Evolutionary conservation across 2,113 vertebrate species (phyloP).

Genomic region (Drymodes brunneopygia): DNA sequence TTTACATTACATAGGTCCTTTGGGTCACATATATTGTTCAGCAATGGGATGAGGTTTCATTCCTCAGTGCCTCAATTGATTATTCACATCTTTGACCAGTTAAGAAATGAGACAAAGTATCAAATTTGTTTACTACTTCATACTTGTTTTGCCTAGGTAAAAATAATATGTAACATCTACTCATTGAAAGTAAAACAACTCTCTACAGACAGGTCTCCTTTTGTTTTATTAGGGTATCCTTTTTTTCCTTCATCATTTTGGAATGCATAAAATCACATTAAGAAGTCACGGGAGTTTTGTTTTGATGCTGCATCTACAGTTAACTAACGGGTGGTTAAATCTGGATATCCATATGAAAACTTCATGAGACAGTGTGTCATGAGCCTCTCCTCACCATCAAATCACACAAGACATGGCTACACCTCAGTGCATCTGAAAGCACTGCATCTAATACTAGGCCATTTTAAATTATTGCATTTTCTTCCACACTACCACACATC

Average conservation of each 20-base stretch:
- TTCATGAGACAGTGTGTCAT: conserved; percentile 16
- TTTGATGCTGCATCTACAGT: not conserved
- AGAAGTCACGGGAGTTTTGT: not conserved
- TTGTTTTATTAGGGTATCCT: not conserved
- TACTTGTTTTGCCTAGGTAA: not conserved
- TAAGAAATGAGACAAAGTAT: not conserved
- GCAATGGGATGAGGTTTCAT: not conserved
- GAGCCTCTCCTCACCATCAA: conserved; percentile 22
- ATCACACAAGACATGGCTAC: conserved; percentile 7
- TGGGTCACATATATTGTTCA: not conserved
- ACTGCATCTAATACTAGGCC: not conserved
- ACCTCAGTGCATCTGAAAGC: conserved; percentile 2
- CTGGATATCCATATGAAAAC: not conserved
- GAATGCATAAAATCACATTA: not conserved
- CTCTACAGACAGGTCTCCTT: not conserved
- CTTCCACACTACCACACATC: not conserved
- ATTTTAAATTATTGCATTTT: not conserved
- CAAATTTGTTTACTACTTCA: not conserved
- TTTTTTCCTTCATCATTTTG: not conserved
- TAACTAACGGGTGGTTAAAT: not conserved
- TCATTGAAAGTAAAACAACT: not conserved
- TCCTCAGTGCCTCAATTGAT: not conserved
- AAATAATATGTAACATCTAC: not conserved
- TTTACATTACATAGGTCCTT: not conserved
- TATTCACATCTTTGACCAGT: not conserved